Percentiles rank a stretch among this genome's conserved stretches.
These are phyloP conservation scores for Electrophaes corylata DNA, from an alignment of 2,888 invertebrate genomes.

Conservation along the genomic window DNA sequence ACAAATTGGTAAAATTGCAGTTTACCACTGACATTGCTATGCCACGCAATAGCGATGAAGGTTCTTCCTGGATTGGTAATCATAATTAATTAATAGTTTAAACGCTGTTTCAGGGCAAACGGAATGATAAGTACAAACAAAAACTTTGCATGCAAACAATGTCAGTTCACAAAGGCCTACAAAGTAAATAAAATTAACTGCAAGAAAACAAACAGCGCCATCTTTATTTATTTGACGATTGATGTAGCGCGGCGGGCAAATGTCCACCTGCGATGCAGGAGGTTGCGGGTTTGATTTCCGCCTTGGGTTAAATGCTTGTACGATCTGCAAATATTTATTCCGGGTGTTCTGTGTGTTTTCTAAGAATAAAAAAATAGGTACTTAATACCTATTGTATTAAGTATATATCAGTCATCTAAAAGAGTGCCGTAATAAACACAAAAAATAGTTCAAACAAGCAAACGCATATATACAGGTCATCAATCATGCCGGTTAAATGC, in stretches of 20 bases:
- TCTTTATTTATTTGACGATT: not conserved
- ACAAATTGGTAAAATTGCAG: constrained; percentile 41
- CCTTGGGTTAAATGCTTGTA: too few relatives aligned
- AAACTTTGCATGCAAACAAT: not conserved
- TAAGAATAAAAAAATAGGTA: too few relatives aligned
- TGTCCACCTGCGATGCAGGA: too few relatives aligned
- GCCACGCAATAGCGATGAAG: constrained; percentile 65
- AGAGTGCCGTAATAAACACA: not conserved
- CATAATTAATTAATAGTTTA: constrained; percentile 33
- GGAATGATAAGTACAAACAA: not conserved
- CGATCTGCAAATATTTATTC: too few relatives aligned
- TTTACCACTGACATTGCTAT: constrained; percentile 57
- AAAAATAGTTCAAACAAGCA: constrained; percentile 47
- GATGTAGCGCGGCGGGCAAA: too few relatives aligned
- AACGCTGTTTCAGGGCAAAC: constrained; percentile 14
- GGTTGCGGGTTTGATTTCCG: too few relatives aligned
- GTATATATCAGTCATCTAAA: too few relatives aligned
- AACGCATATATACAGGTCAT: constrained; percentile 51
- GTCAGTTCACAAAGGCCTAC: not conserved
- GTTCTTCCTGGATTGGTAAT: constrained; percentile 65
- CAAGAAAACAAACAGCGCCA: not conserved
- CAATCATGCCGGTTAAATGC: constrained; percentile 63
- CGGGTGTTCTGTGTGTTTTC: too few relatives aligned
- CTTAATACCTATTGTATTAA: too few relatives aligned
- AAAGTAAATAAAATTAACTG: not conserved